Evolutionary conservation across 2,113 vertebrate species (phyloP).

Genomic region (Zosterops hypoxanthus): DNA sequence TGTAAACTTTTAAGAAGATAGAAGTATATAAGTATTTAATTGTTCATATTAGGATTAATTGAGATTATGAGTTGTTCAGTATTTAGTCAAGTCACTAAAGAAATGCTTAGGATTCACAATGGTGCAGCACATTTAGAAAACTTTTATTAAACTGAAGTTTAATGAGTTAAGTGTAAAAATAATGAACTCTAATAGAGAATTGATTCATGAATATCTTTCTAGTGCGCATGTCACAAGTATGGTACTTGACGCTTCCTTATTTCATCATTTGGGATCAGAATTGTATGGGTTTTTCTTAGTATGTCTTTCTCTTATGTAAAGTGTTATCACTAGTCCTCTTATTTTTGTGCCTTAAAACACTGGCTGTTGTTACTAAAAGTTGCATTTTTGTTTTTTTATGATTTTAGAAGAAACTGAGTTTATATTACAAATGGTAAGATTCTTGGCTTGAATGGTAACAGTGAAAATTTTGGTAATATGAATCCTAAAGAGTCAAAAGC

Average conservation of each 20-base stretch:
- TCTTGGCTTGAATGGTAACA: background rate
- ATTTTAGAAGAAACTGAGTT: background rate
- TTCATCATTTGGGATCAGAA: background rate
- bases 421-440: background rate
- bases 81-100: background rate
- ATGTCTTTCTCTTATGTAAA: background rate
- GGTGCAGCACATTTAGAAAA: background rate
- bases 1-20: background rate
- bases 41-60: background rate
- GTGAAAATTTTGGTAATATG: background rate
- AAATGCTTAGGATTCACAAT: background rate
- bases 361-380: background rate
- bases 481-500: background rate
- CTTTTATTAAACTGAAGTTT: background rate
- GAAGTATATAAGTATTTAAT: background rate
- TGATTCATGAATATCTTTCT: background rate
- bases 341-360: background rate
- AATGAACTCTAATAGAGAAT: background rate
- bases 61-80: background rate
- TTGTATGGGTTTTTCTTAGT: background rate
- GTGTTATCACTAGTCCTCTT: background rate
- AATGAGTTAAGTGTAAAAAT: background rate
- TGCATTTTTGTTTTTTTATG: background rate
- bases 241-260: background rate
- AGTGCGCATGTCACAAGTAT: background rate